Evolutionary conservation across 2,113 vertebrate species (phyloP).

Genomic region (Pachypanchax playfairii): DNA sequence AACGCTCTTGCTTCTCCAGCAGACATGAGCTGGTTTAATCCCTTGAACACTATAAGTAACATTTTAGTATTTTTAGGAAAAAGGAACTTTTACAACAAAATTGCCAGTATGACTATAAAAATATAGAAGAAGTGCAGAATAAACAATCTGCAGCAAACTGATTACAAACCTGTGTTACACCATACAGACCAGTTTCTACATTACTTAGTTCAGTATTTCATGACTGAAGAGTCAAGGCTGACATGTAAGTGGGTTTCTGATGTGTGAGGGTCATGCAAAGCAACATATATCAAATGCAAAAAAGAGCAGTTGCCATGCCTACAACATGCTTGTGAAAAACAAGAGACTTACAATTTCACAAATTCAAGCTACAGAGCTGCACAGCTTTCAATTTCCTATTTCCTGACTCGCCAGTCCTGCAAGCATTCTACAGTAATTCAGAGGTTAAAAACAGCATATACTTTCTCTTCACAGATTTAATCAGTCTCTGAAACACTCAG

Average conservation of each 20-base stretch:
- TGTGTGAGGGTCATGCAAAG: not conserved
- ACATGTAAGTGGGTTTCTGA: constrained; percentile 2
- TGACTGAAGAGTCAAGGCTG: not conserved
- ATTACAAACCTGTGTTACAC: not conserved
- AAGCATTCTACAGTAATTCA: constrained; percentile 22
- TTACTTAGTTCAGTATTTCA: not conserved
- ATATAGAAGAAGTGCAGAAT: too few relatives aligned
- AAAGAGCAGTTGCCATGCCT: constrained; percentile 60
- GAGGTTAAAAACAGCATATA: constrained; percentile 60
- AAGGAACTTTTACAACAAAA: not conserved
- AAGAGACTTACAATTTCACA: constrained; percentile 26
- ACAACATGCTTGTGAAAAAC: constrained; percentile 57
- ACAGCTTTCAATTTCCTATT: constrained; percentile 35
- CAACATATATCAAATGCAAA: constrained; percentile 29
- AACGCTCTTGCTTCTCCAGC: not conserved
- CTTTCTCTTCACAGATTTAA: constrained; percentile 50
- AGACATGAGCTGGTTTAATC: not conserved
- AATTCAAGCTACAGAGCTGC: constrained; percentile 19
- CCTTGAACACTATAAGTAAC: not conserved
- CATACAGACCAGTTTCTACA: not conserved
- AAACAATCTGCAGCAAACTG: not conserved
- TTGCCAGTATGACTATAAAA: too few relatives aligned
- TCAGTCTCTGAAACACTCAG: constrained; percentile 47
- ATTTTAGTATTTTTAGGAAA: not conserved
- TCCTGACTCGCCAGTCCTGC: constrained; percentile 28